Conservation (phyloP, 2,888 invertebrate genomes). For the Campoplex capitator region DNA sequence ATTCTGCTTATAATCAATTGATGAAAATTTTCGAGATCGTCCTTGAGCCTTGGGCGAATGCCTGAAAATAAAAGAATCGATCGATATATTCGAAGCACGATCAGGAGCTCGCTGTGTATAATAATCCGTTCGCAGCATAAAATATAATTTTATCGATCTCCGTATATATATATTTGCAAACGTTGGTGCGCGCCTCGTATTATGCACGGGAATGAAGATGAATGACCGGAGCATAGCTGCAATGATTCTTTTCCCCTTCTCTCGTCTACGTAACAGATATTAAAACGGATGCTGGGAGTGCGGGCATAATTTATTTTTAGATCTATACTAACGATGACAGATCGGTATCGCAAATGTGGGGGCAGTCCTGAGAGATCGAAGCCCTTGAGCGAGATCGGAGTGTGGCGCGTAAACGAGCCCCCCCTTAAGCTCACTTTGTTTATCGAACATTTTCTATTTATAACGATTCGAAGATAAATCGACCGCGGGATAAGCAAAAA, state of each 20-base stretch:
- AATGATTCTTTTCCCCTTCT: conserved; percentile 4
- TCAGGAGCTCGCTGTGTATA: conserved; percentile 23
- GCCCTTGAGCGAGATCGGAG: conserved; percentile 42
- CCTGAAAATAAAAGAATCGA: conserved; percentile 9
- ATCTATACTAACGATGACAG: conserved; percentile 49
- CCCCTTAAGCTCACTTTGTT: background rate
- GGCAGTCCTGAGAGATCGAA: conserved; percentile 41
- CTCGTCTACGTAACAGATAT: conserved; percentile 3
- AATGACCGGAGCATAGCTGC: conserved; percentile 16
- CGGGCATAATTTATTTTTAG: conserved; percentile 41
- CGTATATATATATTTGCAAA: conserved; percentile 14
- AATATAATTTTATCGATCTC: background rate
- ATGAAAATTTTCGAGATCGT: conserved; percentile 9
- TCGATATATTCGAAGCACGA: conserved; percentile 43
- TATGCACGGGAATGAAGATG: conserved; percentile 35
- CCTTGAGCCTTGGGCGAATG: conserved; percentile 1
- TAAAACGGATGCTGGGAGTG: conserved; percentile 28
- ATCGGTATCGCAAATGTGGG: conserved; percentile 47
- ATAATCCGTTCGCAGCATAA: background rate
- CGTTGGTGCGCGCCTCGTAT: conserved; percentile 20
- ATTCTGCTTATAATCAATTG: conserved; percentile 1
- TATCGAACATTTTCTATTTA: conserved; percentile 11
- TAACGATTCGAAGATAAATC: conserved; percentile 7
- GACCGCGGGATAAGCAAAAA: background rate
- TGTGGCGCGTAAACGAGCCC: conserved; percentile 6